Evolutionary conservation across 2,797 vertebrate species (phyloP), one percentile per base, ranked within the genome.

Genomic region (Eremophila alpestris): DNA sequence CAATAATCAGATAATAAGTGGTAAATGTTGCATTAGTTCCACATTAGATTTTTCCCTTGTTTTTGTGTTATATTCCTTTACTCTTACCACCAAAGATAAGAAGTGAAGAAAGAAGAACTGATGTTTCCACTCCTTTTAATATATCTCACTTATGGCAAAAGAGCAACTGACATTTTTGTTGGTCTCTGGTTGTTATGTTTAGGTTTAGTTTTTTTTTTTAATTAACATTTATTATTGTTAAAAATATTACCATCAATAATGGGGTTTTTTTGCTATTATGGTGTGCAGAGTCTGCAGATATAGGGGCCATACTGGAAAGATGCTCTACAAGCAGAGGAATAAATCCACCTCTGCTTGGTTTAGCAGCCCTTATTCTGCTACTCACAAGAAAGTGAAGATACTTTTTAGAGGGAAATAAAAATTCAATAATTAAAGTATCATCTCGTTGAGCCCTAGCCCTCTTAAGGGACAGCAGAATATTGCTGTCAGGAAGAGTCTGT

Each of bases 11-110:
- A 93, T 88, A 62, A 71, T 91, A 96, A 95, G 88, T 83, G 67
- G 83, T 67, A 88, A 95, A 95, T 96, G 85, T 95, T 21, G 2
- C 80, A 93, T 96, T 95, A 96, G 96, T 96, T 96, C 93, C 70
- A 52, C 88, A 74, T 88, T 73, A 83, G 69, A 32, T 60, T 92
- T 68, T 59, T 2, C 3, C 18, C 36, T 86, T 81, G 34, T 91
- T 94, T 91, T 93, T 83, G 51, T 81, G 69, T 88, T 86, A 62
- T 24, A 46, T 56, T 86, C 29, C 32, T 93, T 93, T 90, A 52
- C 65, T 90, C 13, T 78, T 83, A 46, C 59, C 32, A 86, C 30
- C 26, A 63, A 54, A 94, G 82, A 83, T 62, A 86, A 87, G 71
- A 74, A 15, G n/a, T 87, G 77, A 94, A 82, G 68, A 89, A 89